phyloP scores from a whole-genome alignment of 2,113 vertebrate genomes.

The Hippocampus mohnikei region DNA sequence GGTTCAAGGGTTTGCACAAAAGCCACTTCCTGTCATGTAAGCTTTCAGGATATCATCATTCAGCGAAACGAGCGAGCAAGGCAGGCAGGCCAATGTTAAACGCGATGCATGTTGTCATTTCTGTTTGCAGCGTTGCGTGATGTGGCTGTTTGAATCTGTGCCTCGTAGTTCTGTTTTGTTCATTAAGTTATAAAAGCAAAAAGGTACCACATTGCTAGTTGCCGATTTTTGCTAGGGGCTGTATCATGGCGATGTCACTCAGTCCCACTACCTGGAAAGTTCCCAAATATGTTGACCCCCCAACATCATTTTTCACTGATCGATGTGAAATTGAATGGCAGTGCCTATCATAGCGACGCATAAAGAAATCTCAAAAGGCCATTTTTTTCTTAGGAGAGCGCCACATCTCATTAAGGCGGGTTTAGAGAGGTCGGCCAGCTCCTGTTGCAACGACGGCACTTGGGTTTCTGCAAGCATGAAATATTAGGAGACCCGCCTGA shows the following conservation, averaged over 20 bases:
- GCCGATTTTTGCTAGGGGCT: background rate
- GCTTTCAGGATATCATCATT: background rate
- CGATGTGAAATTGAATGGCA: no score
- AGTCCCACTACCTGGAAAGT: background rate
- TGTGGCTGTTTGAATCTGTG: background rate
- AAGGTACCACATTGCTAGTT: background rate
- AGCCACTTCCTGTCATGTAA: background rate
- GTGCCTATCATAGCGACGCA: no score
- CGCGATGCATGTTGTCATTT: background rate
- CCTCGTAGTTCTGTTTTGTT: background rate
- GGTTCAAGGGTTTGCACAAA: background rate
- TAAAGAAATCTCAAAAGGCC: no score
- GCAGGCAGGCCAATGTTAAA: background rate
- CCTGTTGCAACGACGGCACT: constrained; percentile 64
- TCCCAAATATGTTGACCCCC: background rate
- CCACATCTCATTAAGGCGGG: constrained; percentile 18
- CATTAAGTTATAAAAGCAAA: background rate
- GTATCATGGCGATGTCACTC: background rate
- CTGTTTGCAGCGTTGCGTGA: background rate
- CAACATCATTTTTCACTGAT: no score
- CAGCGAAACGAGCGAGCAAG: background rate
- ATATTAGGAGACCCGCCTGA: constrained; percentile 57
- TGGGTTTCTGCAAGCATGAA: constrained; percentile 62
- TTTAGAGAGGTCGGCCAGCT: constrained; percentile 31
- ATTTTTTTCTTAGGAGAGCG: background rate